Percentiles rank a stretch among this genome's conserved stretches.
These are phyloP conservation scores for Sebastes trivittatus DNA, from an alignment of 2,797 vertebrate genomes.

Conservation along the genomic window DNA sequence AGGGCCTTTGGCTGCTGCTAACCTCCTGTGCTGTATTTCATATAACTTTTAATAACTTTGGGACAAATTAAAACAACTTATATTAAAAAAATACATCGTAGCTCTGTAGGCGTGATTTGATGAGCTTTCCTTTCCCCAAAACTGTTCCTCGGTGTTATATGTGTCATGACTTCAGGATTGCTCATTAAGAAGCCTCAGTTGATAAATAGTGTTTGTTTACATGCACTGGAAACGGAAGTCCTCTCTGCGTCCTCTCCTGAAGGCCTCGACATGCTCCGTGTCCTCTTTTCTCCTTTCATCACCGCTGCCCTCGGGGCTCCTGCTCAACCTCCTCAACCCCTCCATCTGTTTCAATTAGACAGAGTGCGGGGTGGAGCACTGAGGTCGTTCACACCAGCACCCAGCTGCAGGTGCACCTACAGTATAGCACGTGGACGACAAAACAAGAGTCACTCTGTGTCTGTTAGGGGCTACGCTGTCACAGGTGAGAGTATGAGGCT, in stretches of 20 bases:
- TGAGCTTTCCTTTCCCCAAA: background rate
- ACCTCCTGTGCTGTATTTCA: background rate
- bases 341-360: constrained; percentile 83
- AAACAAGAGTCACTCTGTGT: constrained; percentile 36
- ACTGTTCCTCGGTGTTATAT: background rate
- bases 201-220: constrained; percentile 29
- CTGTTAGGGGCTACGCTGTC: constrained; percentile 14
- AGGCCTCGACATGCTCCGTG: constrained; percentile 32
- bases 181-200: background rate
- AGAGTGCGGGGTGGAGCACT: constrained; percentile 63
- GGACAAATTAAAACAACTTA: background rate
- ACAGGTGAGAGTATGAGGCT: constrained; percentile 19
- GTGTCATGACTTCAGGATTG: background rate
- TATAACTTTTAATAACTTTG: background rate
- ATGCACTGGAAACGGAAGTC: constrained; percentile 10
- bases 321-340: constrained; percentile 49
- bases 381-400: constrained; percentile 43
- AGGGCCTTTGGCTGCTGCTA: background rate
- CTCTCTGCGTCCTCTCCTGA: constrained; percentile 9
- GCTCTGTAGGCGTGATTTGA: background rate
- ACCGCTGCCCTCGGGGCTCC: constrained; percentile 42
- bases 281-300: constrained; percentile 46
- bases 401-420: constrained; percentile 53
- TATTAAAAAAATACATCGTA: background rate
- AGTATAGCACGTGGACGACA: constrained; percentile 23